Base-by-base conservation (phyloP, 2,888 invertebrate species). In the Drosophila hamatofila region DNA sequence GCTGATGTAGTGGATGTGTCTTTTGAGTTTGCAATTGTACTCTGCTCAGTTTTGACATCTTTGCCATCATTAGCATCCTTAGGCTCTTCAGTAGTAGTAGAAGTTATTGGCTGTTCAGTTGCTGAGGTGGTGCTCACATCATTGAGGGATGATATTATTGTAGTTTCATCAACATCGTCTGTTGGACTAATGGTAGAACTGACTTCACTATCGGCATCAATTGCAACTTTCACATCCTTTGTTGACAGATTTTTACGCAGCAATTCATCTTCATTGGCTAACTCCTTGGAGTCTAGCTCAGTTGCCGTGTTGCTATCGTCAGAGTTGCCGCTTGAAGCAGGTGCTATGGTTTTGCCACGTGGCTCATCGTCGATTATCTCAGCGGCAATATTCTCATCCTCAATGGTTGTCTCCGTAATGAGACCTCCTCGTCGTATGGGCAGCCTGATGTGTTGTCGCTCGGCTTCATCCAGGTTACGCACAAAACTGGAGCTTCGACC, bases 301-400 rank as follows among this genome's bases (percentile, higher is more conserved):
- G 73, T 69, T 14, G 78, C 76, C 9, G 83, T 72, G 16, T 80
- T 81, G 51, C 76, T 83, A 21, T 86, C 75, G 49, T 75, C 78
- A 0, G 57, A 21, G 41, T 37, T 72, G 18, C n/a, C 57, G 37
- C 27, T 72, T 6, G 56, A 58, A 1, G 76, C 54, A 0, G 80
- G 78, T 1, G 79, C 75, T 23, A 69, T 69, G 0, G 80, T 82
- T 21, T 66, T 66, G 18, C 75, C 76, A 5, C 68, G 52, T 0
- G 37, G 68, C 7, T 78, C 83, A 30, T 86, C 78, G 30, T 85
- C 82, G 30, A 72, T 66, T 37, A 83, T 68, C 42, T 89, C 86
- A 0, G 82, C 81, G 0, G 81, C 83, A 21, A 76, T 74, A 46
- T 81, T 83, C 39, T 85, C 81, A 33, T 81, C 87, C 55, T 88